Evolutionary conservation across 2,888 invertebrate species (phyloP).

Genomic region (Willowsia nigromaculata): DNA sequence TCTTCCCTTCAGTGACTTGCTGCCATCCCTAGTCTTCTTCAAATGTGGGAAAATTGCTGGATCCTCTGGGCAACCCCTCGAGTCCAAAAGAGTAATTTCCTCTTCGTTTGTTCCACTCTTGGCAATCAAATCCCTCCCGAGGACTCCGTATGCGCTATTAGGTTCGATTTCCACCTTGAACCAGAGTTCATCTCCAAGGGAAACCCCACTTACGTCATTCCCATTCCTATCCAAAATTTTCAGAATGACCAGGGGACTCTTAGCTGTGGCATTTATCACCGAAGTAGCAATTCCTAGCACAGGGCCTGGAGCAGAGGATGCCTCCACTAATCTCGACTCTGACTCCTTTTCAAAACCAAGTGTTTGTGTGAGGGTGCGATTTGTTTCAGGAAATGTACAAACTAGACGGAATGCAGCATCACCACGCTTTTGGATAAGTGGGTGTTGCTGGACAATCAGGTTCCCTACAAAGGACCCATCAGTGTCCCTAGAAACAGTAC

Average conservation of each 20-base stretch:
- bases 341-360: conserved; percentile 78
- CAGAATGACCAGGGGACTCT: conserved; percentile 74
- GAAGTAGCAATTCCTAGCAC: conserved; percentile 77
- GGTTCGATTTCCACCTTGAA: conserved; percentile 75
- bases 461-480: conserved; percentile 78
- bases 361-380: conserved; percentile 76
- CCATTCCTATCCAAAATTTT: conserved; percentile 77
- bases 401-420: conserved; percentile 78
- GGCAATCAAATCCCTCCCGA: conserved; percentile 89
- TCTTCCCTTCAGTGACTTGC: conserved; percentile 80
- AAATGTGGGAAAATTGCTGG: conserved; percentile 80
- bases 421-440: conserved; percentile 77
- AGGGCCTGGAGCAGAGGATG: conserved; percentile 73
- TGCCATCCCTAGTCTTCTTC: conserved; percentile 77
- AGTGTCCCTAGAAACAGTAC: conserved; percentile 65
- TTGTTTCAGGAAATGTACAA: conserved; percentile 77
- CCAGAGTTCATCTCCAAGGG: conserved; percentile 77
- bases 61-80: conserved; percentile 89
- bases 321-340: conserved; percentile 75
- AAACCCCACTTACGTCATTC: conserved; percentile 77
- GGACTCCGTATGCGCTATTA: conserved; percentile 81
- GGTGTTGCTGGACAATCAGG: conserved; percentile 78
- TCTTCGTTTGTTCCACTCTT: conserved; percentile 88
- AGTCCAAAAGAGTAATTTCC: conserved; percentile 87
- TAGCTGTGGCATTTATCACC: conserved; percentile 78